Base-by-base conservation (phyloP, 2,797 vertebrate species). In the Spinus pinus region DNA sequence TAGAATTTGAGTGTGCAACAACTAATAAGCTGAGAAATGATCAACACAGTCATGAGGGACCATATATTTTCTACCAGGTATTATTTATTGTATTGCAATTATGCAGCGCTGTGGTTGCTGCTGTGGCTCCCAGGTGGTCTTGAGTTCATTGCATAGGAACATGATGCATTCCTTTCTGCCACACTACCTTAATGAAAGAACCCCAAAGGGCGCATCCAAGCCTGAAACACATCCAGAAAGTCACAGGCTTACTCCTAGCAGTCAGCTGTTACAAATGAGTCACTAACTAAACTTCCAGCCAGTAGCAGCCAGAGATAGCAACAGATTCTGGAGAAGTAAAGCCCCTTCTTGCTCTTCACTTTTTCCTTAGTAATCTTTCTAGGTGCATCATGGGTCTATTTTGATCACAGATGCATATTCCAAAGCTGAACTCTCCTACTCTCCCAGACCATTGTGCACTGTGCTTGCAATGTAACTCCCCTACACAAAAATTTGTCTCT, bases 361-460 rank as follows among this genome's bases (percentile, higher is more conserved):
- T 69, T 35, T 75, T 57, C 24, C 24, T 79, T 70, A 22, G 4
- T 27, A 53, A 67, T 57, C 62, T 49, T 44, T 67, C 30, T 12
- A 44, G 9, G 16, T 51, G 31, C 35, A 62, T 37, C 33, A 22
- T 12, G 23, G 44, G 12, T 82, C 30, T 73, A 5, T 54, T 75
- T 70, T 30, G 30, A 83, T 30, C 41, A 73, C 18, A 70, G 27
- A 30, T 31, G 58, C 6, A 4, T 16, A 57, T 31, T 10, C 25
- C 51, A 86, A 70, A 66, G 5, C 41, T 51, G 70, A 66, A 58
- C 16, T 75, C 19, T 80, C 33, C 46, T 73, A 21, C 1, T 24
- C 12, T 24, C 16, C 7, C 39, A 18, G 18, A 30, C 21, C 0
- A 1, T 1, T 53, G 7, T n/a, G 23, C 44, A 64, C 27, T 12